Base-by-base conservation (phyloP, 1,140 invertebrate species). In the Tribolium madens region DNA sequence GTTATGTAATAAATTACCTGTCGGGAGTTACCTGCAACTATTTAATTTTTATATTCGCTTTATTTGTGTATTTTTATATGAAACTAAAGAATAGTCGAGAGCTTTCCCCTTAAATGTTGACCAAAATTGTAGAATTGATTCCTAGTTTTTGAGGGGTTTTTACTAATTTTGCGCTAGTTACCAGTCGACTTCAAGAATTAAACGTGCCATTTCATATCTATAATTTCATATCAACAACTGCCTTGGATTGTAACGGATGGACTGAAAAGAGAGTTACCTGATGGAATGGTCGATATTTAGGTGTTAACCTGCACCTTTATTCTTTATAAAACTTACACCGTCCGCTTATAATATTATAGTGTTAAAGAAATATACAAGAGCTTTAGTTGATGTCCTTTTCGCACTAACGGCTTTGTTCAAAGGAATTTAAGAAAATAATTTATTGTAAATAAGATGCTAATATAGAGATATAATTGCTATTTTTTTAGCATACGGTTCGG, bases 201-300 rank as follows among this genome's bases (percentile, higher is more conserved):
- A 71, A 73, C 60, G 60, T 72, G 47, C 46, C 48, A 74, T 80
- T 50, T 71, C 64, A 72, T 76, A 73, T 68, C 50, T 71, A 71
- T 78, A 57, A 71, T 78, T 78, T 82, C 79, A 82, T 80, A 82
- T 81, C 80, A 80, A 76, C 71, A 73, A 83, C 80, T 81, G 80
- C 81, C 80, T 83, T 81, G 80, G 77, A 80, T 75, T 75, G 79
- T 73, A 81, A 83, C 81, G 77, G 80, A 83, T 83, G 81, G 81
- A 82, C 81, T 83, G 81, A 83, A 73, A 73, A 81, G 81, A 79
- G 76, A 83, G 81, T 83, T 83, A 83, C 81, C 81, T 83, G 81
- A 81, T 64, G 71, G 74, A 71, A 64, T 60, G 57, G 42, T 78
- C 52, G 50, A 64, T 26, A 60, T 76, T 53, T 70, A 17, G 60